phyloP scores from a whole-genome alignment of 1,140 invertebrate species.

The Phymastichus coffea region DNA sequence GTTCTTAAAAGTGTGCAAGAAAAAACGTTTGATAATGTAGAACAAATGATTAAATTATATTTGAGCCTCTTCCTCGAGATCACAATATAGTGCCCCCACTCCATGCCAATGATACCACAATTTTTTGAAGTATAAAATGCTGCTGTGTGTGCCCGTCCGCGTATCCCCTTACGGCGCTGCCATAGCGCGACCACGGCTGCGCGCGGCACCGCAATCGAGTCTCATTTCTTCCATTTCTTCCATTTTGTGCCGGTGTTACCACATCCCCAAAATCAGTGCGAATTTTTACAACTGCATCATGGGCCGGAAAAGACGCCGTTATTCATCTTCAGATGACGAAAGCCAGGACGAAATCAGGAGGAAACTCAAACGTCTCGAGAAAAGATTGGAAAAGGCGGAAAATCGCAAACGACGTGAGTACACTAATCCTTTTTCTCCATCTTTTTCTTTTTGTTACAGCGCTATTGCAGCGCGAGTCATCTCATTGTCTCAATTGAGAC shows the following conservation, averaged over 20 bases:
- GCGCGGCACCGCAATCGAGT: too few relatives aligned
- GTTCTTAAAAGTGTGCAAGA: too few relatives aligned
- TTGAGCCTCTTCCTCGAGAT: neutral
- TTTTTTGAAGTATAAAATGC: neutral
- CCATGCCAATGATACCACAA: neutral
- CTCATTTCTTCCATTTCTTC: neutral
- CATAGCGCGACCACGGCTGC: too few relatives aligned
- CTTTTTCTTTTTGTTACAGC: neutral
- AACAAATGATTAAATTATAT: too few relatives aligned
- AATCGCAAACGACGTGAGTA: neutral
- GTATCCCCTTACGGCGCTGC: neutral
- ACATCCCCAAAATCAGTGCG: neutral
- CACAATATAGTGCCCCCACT: neutral
- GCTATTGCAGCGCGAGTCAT: neutral
- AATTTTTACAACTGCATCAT: neutral
- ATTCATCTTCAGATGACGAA: neutral
- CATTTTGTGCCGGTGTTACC: neutral
- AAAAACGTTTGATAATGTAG: too few relatives aligned
- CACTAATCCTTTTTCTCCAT: neutral
- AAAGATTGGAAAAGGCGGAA: too few relatives aligned
- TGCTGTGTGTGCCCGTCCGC: neutral
- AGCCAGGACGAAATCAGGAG: too few relatives aligned
- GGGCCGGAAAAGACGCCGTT: neutral
- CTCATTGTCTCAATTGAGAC: neutral
- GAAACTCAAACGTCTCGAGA: too few relatives aligned